These are phyloP conservation scores for Arctopsyche grandis DNA, from an alignment of 1,140 invertebrate species.

Conservation along the genomic window DNA sequence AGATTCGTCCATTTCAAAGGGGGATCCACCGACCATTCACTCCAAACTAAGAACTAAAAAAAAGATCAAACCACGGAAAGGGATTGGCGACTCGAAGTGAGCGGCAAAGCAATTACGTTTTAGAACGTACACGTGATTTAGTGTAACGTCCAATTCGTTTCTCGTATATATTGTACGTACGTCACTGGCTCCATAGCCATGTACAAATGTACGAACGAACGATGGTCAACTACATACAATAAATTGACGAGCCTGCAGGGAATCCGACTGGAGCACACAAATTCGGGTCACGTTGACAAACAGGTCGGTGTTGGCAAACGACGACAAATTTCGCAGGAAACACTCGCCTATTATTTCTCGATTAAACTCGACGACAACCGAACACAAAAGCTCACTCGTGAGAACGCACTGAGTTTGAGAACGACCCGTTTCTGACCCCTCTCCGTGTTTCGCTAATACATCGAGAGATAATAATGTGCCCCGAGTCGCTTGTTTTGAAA, in stretches of 20 bases:
- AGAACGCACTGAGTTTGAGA: neutral
- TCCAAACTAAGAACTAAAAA: too few relatives aligned
- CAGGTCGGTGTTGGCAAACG: neutral
- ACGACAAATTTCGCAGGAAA: neutral
- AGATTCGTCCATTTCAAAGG: too few relatives aligned
- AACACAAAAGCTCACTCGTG: neutral
- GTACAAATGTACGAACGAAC: too few relatives aligned
- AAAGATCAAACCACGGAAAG: too few relatives aligned
- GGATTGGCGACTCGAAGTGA: neutral
- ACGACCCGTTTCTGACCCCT: too few relatives aligned
- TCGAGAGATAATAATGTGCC: neutral
- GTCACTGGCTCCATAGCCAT: neutral
- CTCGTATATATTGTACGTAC: too few relatives aligned
- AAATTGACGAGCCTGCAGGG: neutral
- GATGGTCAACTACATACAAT: neutral
- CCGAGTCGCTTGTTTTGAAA: neutral
- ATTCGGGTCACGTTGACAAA: neutral
- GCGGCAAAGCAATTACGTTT: neutral
- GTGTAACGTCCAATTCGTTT: too few relatives aligned
- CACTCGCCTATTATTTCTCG: neutral
- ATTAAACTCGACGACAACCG: neutral
- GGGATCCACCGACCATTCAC: too few relatives aligned
- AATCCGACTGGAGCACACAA: neutral
- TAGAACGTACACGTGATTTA: conserved; percentile 4
- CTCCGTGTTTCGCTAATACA: too few relatives aligned